A percentile compares a stretch with the other conserved stretches of the same genome.
phyloP scores from a whole-genome alignment of 2,888 invertebrate species.

The Salticus scenicus region DNA sequence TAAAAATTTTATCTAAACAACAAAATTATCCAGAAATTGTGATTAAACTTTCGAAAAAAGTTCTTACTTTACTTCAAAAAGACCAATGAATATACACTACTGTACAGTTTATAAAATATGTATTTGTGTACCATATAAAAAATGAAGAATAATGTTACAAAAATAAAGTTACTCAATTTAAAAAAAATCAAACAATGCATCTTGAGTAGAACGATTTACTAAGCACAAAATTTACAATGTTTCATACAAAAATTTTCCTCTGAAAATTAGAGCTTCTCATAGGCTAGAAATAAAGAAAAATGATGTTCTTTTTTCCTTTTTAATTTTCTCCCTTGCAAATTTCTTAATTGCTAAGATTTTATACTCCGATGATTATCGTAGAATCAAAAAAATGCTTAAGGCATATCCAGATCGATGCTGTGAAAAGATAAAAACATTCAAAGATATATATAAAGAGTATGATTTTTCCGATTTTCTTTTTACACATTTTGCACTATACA shows the following conservation, averaged over 20 bases:
- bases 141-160: no score
- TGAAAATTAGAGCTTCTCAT: conserved; percentile 21
- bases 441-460: conserved; percentile 39
- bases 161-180: neutral
- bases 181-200: neutral
- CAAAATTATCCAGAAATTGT: no score
- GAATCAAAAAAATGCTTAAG: conserved; percentile 45
- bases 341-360: conserved; percentile 41
- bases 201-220: conserved; percentile 23
- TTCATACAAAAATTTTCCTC: conserved; percentile 21
- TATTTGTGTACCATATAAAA: no score
- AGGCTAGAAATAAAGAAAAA: conserved; percentile 19
- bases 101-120: no score
- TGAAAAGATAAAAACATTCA: conserved; percentile 51
- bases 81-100: no score
- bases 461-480: conserved; percentile 26
- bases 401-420: conserved; percentile 42
- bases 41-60: no score
- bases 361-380: conserved; percentile 33
- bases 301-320: conserved; percentile 15
- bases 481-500: neutral
- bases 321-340: no score
- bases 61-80: no score
- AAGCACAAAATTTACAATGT: conserved; percentile 28
- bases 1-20: no score